Percentiles rank a stretch among this genome's conserved stretches.
Conservation (phyloP, 1,140 invertebrate genomes). For the Drosophila suzukii region DNA sequence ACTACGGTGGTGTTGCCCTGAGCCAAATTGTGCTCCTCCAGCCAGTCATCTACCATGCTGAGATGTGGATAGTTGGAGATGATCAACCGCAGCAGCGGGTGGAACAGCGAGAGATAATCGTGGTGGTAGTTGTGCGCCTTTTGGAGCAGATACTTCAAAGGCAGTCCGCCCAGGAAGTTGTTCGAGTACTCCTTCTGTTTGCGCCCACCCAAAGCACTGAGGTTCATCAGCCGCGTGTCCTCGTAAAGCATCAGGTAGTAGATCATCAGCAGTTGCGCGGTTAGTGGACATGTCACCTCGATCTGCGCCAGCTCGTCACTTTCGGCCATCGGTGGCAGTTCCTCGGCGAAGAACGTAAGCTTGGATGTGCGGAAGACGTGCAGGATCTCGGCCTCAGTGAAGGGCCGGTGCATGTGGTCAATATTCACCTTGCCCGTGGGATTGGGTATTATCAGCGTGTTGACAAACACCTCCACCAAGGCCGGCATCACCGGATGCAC, state of each 20-base stretch:
- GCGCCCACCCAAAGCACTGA: slow-evolving; percentile 89
- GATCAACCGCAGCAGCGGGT: slow-evolving; percentile 92
- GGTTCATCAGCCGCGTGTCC: slow-evolving; percentile 93
- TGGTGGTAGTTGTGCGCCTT: slow-evolving; percentile 96
- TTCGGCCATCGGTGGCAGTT: slow-evolving; percentile 84
- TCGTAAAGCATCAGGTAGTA: slow-evolving; percentile 98
- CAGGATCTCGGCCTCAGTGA: slow-evolving; percentile 95
- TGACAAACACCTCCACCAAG: slow-evolving; percentile 98
- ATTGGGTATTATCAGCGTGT: slow-evolving; percentile 94
- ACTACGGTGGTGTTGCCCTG: slow-evolving; percentile 35
- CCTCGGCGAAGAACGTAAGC: slow-evolving; percentile 85
- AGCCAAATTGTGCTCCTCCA: slow-evolving; percentile 89
- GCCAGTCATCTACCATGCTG: slow-evolving; percentile 97
- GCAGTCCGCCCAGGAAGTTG: slow-evolving; percentile 95
- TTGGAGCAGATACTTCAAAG: slow-evolving; percentile 97
- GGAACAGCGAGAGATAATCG: slow-evolving; percentile 94
- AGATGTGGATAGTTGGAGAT: slow-evolving; percentile 98
- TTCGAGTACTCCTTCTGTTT: slow-evolving; percentile 95
- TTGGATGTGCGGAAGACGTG: slow-evolving; percentile 92
- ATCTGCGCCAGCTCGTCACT: slow-evolving; percentile 60
- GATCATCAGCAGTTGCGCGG: slow-evolving; percentile 94
- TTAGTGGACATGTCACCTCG: slow-evolving; percentile 88
- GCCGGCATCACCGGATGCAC: slow-evolving; percentile 96
- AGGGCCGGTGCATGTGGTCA: slow-evolving; percentile 94
- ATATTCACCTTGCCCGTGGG: slow-evolving; percentile 84